Base-by-base conservation (phyloP, 2,888 invertebrate genomes). In the Margaritifera margaritifera region DNA sequence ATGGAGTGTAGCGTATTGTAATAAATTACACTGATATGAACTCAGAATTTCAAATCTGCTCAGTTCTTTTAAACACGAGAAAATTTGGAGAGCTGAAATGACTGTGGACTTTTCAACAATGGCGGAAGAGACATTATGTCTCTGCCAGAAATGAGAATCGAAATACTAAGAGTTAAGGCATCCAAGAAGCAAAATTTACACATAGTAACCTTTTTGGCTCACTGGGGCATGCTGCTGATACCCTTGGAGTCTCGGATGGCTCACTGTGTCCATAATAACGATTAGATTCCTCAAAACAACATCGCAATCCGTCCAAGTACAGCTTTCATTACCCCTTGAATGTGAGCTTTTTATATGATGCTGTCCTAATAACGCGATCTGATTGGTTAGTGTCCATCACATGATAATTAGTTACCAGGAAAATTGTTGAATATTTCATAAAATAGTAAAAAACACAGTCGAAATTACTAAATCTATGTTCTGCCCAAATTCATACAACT, bases 201-300 rank as follows among this genome's bases (percentile, higher is more conserved):
- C 79, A 90, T 87, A 91, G 89, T 91, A 90, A 89, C 90, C 89
- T 90, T 87, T 86, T 84, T 84, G 85, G 88, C 83, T 86, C 85
- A 88, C 86, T 86, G 87, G 86, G 85, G 90, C 89, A 86, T 88
- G 88, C 88, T 89, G 89, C 86, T 88, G 88, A 86, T 86, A 88
- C 85, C 88, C 86, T 89, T 88, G 89, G 87, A 89, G 88, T 83
- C 87, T 88, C 87, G 90, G 90, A 91, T 91, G 90, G 88, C 88
- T 90, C 87, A 89, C 89, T 85, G 89, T 89, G 87, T 90, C 91
- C 91, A 91, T 92, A 89, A 82, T 82, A 81, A 80, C 78, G 68
- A 80, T 79, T 76, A 82, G 87, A 87, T 87, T 84, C 80, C 75
- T 74, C 77, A 67, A 74, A 78, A 77, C 80, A 79, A 77, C 80